phyloP scores from a whole-genome alignment of 1,140 invertebrate genomes.

The Pristionchus pacificus region DNA sequence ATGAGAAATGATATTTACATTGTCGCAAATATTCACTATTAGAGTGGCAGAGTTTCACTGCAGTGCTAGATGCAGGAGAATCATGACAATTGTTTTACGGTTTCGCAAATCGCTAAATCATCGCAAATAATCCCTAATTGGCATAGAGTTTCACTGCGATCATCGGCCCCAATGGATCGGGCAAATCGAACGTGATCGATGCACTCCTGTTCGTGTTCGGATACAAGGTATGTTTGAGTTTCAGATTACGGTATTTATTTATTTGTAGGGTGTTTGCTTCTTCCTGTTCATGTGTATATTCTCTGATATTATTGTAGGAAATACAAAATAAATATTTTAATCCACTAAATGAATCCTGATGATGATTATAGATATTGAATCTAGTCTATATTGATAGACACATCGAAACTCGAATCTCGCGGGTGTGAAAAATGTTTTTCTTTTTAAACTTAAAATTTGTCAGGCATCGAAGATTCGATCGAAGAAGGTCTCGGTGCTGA shows the following conservation, averaged over 20 bases:
- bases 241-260: background rate
- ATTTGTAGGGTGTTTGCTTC: no score
- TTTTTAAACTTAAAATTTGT: constrained; percentile 66
- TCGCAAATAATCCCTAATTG: no score
- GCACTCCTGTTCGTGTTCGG: constrained; percentile 99
- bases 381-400: no score
- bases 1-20: background rate
- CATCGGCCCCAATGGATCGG: constrained; percentile 98
- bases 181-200: constrained; percentile 98
- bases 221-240: constrained; percentile 8
- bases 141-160: constrained; percentile 93
- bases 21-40: background rate
- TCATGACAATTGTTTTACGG: background rate
- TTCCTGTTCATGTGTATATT: background rate
- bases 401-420: no score
- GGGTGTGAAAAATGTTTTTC: no score
- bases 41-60: background rate
- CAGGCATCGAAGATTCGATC: constrained; percentile 88
- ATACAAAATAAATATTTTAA: background rate
- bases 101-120: constrained; percentile 44
- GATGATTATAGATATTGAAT: no score
- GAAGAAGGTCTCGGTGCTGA: constrained; percentile 85
- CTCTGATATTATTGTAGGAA: background rate
- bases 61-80: background rate
- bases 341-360: no score